These are phyloP conservation scores for Timema podura DNA, from an alignment of 2,888 invertebrate species.

Conservation along the genomic window DNA sequence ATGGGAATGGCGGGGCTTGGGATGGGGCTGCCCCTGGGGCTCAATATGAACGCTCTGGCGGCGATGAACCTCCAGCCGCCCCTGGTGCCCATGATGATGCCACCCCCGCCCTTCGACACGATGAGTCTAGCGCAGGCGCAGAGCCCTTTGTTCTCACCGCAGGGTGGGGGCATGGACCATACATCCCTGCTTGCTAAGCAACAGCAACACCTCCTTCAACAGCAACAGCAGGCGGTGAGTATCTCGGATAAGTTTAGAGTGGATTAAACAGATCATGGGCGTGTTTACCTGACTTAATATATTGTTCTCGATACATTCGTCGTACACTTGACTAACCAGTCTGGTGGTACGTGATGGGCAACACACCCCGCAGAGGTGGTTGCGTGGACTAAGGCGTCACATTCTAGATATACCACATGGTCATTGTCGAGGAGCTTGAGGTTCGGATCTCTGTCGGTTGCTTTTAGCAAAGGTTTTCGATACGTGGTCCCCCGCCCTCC, in stretches of 20 bases:
- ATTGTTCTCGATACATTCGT: too few species aligned
- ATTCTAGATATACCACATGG: too few species aligned
- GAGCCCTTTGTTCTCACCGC: conserved; percentile 32
- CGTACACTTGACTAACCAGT: too few species aligned
- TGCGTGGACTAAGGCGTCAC: too few species aligned
- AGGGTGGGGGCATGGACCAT: conserved; percentile 44
- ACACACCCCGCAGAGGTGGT: too few species aligned
- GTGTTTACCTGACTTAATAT: too few species aligned
- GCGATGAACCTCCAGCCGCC: conserved; percentile 96
- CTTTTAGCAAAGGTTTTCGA: too few species aligned
- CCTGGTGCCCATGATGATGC: conserved; percentile 82
- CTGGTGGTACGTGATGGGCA: too few species aligned
- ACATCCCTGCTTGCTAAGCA: conserved; percentile 60
- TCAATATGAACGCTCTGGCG: conserved; percentile 77
- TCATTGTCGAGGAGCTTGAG: too few species aligned
- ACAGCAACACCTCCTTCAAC: conserved; percentile 63
- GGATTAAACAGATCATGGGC: background rate
- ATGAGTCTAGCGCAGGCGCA: conserved; percentile 38
- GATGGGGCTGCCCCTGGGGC: conserved; percentile 71
- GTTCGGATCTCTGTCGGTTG: too few species aligned
- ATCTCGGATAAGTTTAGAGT: background rate
- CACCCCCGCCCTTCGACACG: conserved; percentile 73
- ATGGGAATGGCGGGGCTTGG: conserved; percentile 78
- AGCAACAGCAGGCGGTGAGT: conserved; percentile 62
- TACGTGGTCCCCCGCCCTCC: too few species aligned